A percentile compares a stretch with the other conserved stretches of the same genome.
Evolutionary conservation across 2,797 vertebrate genomes (phyloP).

Genomic region (Microchirus variegatus): DNA sequence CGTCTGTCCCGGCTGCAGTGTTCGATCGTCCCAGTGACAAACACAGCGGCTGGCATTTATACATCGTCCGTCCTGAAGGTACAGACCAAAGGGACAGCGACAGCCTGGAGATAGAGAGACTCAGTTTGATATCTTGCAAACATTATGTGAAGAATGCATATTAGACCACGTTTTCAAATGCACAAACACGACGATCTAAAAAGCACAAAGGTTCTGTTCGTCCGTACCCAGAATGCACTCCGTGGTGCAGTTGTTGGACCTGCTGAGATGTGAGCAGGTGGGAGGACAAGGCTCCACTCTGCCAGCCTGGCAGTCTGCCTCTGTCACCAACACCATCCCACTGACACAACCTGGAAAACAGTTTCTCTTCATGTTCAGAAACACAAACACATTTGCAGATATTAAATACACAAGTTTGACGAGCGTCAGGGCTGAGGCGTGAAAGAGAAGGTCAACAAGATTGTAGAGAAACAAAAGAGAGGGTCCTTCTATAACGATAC

Average conservation of each 20-base stretch:
- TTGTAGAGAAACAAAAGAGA: too few species aligned
- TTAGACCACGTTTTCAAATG: too few species aligned
- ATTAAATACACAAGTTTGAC: neutral
- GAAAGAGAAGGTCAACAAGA: too few species aligned
- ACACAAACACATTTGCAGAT: neutral
- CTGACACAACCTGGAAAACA: slow-evolving; percentile 78
- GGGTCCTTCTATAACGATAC: too few species aligned
- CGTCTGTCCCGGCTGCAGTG: slow-evolving; percentile 74
- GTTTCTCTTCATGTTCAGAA: too few species aligned
- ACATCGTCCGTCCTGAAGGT: slow-evolving; percentile 81
- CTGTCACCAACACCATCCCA: slow-evolving; percentile 77
- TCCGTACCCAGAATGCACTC: slow-evolving; percentile 82
- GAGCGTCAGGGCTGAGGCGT: too few species aligned
- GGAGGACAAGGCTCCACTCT: slow-evolving; percentile 79
- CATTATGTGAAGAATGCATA: too few species aligned
- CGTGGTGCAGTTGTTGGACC: slow-evolving; percentile 75
- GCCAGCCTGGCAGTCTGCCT: slow-evolving; percentile 76
- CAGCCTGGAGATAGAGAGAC: too few species aligned
- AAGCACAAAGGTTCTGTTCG: neutral
- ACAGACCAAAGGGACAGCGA: slow-evolving; percentile 81
- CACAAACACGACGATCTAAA: neutral
- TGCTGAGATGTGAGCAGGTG: slow-evolving; percentile 81
- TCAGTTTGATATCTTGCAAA: too few species aligned
- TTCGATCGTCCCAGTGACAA: slow-evolving; percentile 75
- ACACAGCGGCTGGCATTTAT: slow-evolving; percentile 83